Conservation (phyloP, 2,888 invertebrate genomes). For the Hybos culiciformis region DNA sequence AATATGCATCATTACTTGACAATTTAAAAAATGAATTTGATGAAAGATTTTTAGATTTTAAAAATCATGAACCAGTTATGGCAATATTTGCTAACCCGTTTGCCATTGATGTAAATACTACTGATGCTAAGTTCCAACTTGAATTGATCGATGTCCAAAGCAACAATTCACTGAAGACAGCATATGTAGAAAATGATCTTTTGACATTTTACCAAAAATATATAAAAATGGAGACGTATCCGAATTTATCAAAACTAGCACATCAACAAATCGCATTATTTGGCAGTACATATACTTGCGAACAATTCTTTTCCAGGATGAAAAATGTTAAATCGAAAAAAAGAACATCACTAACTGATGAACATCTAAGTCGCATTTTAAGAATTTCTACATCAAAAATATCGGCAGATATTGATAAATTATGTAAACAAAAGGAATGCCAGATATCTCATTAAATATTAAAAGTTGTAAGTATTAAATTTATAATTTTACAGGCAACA, state of each 20-base stretch:
- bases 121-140: neutral
- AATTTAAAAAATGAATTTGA: constrained; percentile 2
- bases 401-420: neutral
- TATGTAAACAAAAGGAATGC: neutral
- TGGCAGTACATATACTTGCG: neutral
- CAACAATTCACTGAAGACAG: neutral
- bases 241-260: neutral
- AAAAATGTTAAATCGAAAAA: neutral
- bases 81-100: neutral
- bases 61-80: neutral
- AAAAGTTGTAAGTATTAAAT: neutral
- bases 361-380: neutral
- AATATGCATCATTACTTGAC: constrained; percentile 1
- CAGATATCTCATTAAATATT: neutral
- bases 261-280: neutral
- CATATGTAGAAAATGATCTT: neutral
- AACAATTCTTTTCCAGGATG: neutral
- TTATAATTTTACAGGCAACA: neutral
- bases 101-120: neutral
- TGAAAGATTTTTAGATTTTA: constrained; percentile 1
- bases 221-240: neutral
- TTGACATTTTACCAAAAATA: neutral
- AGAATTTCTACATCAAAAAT: neutral
- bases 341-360: neutral
- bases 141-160: neutral